These are phyloP conservation scores for Pseudochirops cupreus DNA, from an alignment of 2,797 vertebrate genomes.

Conservation along the genomic window DNA sequence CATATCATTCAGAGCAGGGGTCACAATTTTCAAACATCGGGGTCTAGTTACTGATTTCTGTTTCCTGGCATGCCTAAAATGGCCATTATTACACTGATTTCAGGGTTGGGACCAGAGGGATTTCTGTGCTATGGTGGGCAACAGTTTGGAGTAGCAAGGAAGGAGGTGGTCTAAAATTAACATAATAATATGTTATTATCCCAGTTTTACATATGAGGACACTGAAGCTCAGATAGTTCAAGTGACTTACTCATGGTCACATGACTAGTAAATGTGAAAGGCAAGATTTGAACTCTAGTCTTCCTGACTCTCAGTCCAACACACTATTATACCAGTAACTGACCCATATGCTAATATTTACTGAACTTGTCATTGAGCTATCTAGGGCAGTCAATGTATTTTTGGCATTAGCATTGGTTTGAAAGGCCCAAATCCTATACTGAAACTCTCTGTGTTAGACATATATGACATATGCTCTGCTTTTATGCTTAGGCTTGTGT, in stretches of 20 bases:
- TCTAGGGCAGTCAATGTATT: neutral
- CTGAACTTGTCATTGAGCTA: neutral
- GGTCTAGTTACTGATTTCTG: neutral
- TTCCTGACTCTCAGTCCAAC: neutral
- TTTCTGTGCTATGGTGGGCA: neutral
- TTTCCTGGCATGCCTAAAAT: neutral
- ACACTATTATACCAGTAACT: neutral
- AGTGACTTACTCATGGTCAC: neutral
- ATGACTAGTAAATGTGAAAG: neutral
- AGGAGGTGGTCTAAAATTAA: neutral
- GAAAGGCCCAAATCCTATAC: neutral
- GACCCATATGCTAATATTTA: neutral
- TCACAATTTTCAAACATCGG: slow-evolving; percentile 9
- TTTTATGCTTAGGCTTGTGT: neutral
- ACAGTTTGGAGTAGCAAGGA: neutral
- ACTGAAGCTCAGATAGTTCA: neutral
- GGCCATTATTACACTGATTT: neutral
- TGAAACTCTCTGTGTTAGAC: neutral
- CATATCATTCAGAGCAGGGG: neutral
- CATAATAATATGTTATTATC: neutral
- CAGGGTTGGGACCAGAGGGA: neutral
- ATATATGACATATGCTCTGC: neutral
- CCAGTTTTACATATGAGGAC: neutral
- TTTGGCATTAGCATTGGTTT: neutral
- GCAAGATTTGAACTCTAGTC: neutral